Evolutionary conservation across 2,797 vertebrate species (phyloP), one percentile per base, ranked within the genome.

Genomic region (Gymnocypris eckloni): DNA sequence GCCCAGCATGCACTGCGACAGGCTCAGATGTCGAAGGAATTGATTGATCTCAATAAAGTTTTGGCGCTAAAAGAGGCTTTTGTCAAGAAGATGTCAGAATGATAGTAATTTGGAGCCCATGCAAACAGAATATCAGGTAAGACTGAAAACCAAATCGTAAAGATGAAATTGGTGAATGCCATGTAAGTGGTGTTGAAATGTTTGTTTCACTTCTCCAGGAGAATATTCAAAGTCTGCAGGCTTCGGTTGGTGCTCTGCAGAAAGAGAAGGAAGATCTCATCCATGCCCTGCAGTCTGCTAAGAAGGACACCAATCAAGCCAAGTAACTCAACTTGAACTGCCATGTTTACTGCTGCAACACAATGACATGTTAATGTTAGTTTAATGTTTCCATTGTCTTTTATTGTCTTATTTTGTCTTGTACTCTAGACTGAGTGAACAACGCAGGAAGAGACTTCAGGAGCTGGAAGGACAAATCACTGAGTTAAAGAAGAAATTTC

Each of bases 271-370:
- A 98, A 81, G 97, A 97, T 0, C 85, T 99, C 39, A 9, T 97
- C 83, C 88, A 96, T 61, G 94, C 96, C 3, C 95, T 99, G 82
- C 97, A 97, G 4, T 93, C 94, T 81, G 95, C 97, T 64, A 99
- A 98, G 94, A 99, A 99, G 90, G 98, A 98, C 90, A 93, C 92
- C 85, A 99, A 96, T 91, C 97, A 98, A 90, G 97, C 97, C 20
- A 99, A 98, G 98, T 99, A 95, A 95, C 94, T 25, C 16, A 18
- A 77, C 50, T 5, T 11, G 18, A 28, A 43, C 25, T 45, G 87
- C 5, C 41, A 10, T 15, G 5, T 79, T 9, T 61, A 61, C 41
- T 79, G 22, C 37, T 61, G 37, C 54, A 77, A 39, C 33, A 54
- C 11, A 4, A 54, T 54, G 50, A 5, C 66, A 22, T 6, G 15